Evolutionary conservation across 2,113 vertebrate species (phyloP).

Genomic region (Sprattus sprattus): DNA sequence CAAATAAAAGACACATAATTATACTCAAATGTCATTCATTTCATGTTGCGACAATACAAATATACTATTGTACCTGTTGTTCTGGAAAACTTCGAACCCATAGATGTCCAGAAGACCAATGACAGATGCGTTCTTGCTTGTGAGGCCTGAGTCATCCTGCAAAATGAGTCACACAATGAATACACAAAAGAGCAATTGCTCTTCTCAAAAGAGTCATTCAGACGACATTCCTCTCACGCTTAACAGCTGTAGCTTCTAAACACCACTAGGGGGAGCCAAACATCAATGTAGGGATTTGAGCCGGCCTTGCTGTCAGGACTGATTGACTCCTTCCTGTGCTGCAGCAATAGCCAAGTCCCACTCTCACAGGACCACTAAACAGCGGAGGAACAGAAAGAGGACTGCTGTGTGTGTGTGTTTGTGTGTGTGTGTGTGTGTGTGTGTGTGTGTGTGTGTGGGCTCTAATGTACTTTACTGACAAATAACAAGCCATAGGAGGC

Average conservation of each 20-base stretch:
- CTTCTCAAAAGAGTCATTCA: not conserved
- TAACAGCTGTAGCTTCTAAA: not conserved
- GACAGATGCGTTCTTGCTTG: slow-evolving; percentile 79
- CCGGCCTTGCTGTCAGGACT: no score
- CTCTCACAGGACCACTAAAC: not conserved
- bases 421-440: not conserved
- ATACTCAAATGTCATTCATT: not conserved
- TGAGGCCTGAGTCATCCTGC: slow-evolving; percentile 76
- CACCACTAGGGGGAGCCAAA: slow-evolving; percentile 44
- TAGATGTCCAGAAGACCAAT: slow-evolving; percentile 96
- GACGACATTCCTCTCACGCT: not conserved
- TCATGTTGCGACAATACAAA: not conserved
- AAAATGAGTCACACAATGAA: slow-evolving; percentile 14
- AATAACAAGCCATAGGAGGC: not conserved
- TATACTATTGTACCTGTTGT: slow-evolving; percentile 81
- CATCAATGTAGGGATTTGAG: not conserved
- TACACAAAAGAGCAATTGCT: slow-evolving; percentile 3
- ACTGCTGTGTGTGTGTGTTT: not conserved
- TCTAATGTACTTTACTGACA: not conserved
- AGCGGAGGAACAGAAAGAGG: not conserved
- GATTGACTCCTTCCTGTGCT: not conserved
- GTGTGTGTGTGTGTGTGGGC: not conserved
- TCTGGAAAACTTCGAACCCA: slow-evolving; percentile 95
- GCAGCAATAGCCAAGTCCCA: not conserved
- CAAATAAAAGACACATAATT: not conserved